These are phyloP conservation scores for Drosophila ustulata DNA, from an alignment of 2,888 invertebrate species.

Conservation along the genomic window DNA sequence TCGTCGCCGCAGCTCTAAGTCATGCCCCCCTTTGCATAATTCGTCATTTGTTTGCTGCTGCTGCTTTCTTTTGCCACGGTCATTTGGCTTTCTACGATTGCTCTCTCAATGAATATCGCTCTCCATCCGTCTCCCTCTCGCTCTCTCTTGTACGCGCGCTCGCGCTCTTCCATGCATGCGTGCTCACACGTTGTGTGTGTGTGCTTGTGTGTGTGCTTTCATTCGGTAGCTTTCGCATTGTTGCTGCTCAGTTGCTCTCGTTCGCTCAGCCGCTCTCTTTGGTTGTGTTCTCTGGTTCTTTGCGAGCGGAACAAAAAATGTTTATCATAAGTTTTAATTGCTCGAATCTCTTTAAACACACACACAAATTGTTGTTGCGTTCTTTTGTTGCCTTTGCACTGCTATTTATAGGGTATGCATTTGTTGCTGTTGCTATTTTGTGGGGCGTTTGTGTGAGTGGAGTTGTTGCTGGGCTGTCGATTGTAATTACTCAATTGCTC, in stretches of 20 bases:
- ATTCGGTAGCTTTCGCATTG: slow-evolving; percentile 8
- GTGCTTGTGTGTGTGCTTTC: slow-evolving; percentile 15
- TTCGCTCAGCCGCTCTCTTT: slow-evolving; percentile 26
- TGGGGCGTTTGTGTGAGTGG: slow-evolving; percentile 26
- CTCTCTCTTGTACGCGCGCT: slow-evolving; percentile 1
- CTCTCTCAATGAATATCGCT: slow-evolving; percentile 13
- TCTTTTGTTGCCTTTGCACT: slow-evolving; percentile 48
- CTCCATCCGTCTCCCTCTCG: slow-evolving; percentile 14
- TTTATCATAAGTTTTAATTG: slow-evolving; percentile 77
- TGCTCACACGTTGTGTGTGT: slow-evolving; percentile 18
- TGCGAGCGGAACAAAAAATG: slow-evolving; percentile 49
- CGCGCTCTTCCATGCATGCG: slow-evolving; percentile 4
- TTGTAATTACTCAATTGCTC: slow-evolving; percentile 79
- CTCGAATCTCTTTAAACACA: slow-evolving; percentile 68
- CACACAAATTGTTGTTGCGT: slow-evolving; percentile 34
- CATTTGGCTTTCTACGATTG: slow-evolving; percentile 60
- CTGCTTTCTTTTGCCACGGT: slow-evolving; percentile 65
- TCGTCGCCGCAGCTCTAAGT: slow-evolving; percentile 49
- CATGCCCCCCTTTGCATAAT: slow-evolving; percentile 64
- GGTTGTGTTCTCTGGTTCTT: slow-evolving; percentile 21
- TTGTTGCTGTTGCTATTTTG: slow-evolving; percentile 47
- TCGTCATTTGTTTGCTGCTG: slow-evolving; percentile 47
- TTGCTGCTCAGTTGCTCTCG: slow-evolving; percentile 7
- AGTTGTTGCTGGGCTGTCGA: slow-evolving; percentile 48
- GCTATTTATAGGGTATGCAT: slow-evolving; percentile 63